A percentile compares a stretch with the other conserved stretches of the same genome.
Evolutionary conservation across 1,140 invertebrate species (phyloP).

Genomic region (Penaeus indicus): DNA sequence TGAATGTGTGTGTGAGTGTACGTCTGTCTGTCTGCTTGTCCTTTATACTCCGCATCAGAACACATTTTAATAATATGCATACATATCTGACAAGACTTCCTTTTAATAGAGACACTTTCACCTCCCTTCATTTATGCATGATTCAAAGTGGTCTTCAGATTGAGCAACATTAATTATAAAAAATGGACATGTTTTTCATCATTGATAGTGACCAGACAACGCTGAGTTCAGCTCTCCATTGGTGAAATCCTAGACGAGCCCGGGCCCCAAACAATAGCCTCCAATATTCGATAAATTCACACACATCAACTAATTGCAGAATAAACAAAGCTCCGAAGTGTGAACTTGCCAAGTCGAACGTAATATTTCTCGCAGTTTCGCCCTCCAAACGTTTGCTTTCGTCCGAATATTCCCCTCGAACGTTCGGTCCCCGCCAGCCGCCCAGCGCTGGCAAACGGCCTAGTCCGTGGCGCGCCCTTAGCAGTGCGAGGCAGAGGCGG

Average conservation of each 20-base stretch:
- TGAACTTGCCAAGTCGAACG: conserved; percentile 59
- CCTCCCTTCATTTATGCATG: too few species aligned
- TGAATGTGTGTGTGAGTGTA: too few species aligned
- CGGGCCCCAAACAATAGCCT: conserved; percentile 51
- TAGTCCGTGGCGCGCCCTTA: background rate
- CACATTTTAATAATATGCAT: too few species aligned
- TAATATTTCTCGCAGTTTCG: conserved; percentile 45
- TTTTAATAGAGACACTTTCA: too few species aligned
- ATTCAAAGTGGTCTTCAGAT: too few species aligned
- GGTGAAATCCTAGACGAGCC: conserved; percentile 53
- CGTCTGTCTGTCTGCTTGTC: too few species aligned
- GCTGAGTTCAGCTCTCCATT: conserved; percentile 28
- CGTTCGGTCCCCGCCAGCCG: background rate
- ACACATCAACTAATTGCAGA: conserved; percentile 64
- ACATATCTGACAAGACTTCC: too few species aligned
- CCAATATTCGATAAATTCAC: conserved; percentile 63
- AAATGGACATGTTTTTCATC: conserved; percentile 29
- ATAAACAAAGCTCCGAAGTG: conserved; percentile 61
- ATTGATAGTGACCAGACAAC: conserved; percentile 25
- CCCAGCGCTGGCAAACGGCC: background rate
- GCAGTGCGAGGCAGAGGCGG: too few species aligned
- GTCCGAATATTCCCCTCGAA: background rate
- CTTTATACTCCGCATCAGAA: too few species aligned
- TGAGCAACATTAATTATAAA: too few species aligned
- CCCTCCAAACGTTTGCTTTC: background rate